Percentiles rank a stretch among this genome's conserved stretches.
Conservation (phyloP, 1,140 invertebrate genomes). For the Xylocopa sonorina region DNA sequence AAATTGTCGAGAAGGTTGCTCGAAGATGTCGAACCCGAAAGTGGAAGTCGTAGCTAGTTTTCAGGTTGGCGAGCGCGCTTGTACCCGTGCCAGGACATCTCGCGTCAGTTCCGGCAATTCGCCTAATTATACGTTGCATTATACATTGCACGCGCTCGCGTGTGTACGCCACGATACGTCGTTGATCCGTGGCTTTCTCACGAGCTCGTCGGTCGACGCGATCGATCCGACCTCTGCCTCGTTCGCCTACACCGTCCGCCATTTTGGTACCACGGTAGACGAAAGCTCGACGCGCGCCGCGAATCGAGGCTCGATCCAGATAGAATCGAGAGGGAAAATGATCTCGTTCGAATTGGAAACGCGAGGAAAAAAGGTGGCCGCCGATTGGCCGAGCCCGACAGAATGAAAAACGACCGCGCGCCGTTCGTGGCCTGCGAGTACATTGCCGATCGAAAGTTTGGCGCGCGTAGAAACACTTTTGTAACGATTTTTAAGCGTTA, state of each 20-base stretch:
- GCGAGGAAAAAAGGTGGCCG: background rate
- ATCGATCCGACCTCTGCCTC: background rate
- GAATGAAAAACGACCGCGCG: background rate
- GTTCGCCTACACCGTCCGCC: background rate
- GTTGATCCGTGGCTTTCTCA: slow-evolving; percentile 40
- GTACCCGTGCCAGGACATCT: slow-evolving; percentile 5
- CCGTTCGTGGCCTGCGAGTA: too few species aligned
- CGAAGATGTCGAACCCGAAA: background rate
- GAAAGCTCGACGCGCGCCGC: slow-evolving; percentile 17
- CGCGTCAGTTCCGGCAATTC: slow-evolving; percentile 20
- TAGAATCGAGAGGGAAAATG: background rate
- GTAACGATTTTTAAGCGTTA: too few species aligned
- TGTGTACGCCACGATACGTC: slow-evolving; percentile 13
- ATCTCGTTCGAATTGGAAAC: background rate
- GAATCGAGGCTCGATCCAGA: background rate
- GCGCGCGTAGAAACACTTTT: too few species aligned
- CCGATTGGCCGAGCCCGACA: background rate
- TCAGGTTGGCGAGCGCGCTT: background rate
- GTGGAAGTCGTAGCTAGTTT: background rate
- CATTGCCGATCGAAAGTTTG: too few species aligned
- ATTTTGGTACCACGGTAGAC: background rate
- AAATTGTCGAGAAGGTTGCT: too few species aligned
- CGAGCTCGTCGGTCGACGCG: slow-evolving; percentile 2
- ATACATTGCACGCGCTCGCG: slow-evolving; percentile 32
- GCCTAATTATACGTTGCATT: slow-evolving; percentile 41